These are phyloP conservation scores for Diplazon laetatorius DNA, from an alignment of 2,888 invertebrate genomes.

Conservation along the genomic window DNA sequence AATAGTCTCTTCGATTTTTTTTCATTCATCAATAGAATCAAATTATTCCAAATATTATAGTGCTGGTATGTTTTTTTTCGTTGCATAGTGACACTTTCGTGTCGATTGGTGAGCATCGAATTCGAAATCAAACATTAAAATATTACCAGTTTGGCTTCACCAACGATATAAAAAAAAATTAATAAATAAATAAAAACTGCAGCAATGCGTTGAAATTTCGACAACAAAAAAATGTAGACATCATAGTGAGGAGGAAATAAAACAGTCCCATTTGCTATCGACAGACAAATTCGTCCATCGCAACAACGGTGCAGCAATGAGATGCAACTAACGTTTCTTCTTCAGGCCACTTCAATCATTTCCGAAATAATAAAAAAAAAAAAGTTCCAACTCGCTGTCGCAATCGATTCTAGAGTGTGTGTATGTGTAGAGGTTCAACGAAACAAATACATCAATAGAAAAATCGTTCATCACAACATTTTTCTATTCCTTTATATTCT, in stretches of 20 bases:
- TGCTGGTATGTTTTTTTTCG: conserved; percentile 80
- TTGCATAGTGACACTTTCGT: conserved; percentile 79
- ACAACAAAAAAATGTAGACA: conserved; percentile 6
- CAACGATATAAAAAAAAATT: no score
- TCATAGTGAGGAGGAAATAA: no score
- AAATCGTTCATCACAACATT: not conserved
- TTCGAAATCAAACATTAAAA: conserved; percentile 77
- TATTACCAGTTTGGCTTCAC: conserved; percentile 45
- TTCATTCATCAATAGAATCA: conserved; percentile 51
- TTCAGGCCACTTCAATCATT: conserved; percentile 32
- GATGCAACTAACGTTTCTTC: conserved; percentile 9
- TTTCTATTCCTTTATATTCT: conserved; percentile 34
- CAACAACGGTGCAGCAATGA: conserved; percentile 24
- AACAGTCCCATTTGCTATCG: conserved; percentile 47
- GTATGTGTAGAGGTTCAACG: conserved; percentile 31
- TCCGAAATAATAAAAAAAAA: conserved; percentile 18
- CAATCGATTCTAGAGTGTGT: conserved; percentile 21
- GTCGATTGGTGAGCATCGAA: conserved; percentile 79
- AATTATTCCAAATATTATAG: conserved; percentile 76
- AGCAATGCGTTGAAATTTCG: conserved; percentile 59
- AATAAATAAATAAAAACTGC: no score
- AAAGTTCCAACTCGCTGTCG: conserved; percentile 2
- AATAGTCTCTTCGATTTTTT: conserved; percentile 7
- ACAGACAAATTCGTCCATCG: conserved; percentile 45
- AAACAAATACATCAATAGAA: conserved; percentile 11